These are phyloP conservation scores for Chloromyia formosa DNA, from an alignment of 2,888 invertebrate genomes.

Conservation along the genomic window DNA sequence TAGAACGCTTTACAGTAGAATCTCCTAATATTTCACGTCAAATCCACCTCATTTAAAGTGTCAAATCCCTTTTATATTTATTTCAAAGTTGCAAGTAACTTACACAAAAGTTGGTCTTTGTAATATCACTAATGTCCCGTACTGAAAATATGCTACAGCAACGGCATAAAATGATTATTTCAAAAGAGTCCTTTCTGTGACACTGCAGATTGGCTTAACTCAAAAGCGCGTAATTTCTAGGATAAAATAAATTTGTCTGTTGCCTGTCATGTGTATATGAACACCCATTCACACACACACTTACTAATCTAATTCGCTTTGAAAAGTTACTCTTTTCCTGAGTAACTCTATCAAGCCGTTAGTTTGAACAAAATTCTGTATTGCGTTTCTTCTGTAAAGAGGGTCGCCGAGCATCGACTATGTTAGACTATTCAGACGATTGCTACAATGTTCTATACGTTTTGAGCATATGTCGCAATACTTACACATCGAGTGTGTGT, in stretches of 20 bases:
- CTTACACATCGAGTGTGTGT: no score
- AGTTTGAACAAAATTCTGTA: not conserved
- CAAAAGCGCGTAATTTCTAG: slow-evolving; percentile 1
- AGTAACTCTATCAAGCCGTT: not conserved
- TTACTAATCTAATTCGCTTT: not conserved
- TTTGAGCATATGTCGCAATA: not conserved
- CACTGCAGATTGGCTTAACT: not conserved
- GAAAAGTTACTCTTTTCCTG: not conserved
- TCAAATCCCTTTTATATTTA: not conserved
- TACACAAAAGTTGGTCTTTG: not conserved
- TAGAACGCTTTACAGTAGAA: no score
- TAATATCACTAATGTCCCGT: not conserved
- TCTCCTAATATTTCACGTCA: no score
- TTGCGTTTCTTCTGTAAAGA: not conserved
- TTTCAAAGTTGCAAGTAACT: not conserved
- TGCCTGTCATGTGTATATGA: no score
- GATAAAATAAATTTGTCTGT: not conserved
- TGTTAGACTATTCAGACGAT: not conserved
- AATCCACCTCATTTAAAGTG: not conserved
- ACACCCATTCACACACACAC: not conserved
- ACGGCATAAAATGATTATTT: not conserved
- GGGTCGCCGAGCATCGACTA: not conserved
- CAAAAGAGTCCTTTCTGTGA: not conserved
- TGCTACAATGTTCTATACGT: not conserved
- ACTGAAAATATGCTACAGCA: not conserved